Evolutionary conservation across 2,113 vertebrate species (phyloP).

Genomic region (Callipepla californica): DNA sequence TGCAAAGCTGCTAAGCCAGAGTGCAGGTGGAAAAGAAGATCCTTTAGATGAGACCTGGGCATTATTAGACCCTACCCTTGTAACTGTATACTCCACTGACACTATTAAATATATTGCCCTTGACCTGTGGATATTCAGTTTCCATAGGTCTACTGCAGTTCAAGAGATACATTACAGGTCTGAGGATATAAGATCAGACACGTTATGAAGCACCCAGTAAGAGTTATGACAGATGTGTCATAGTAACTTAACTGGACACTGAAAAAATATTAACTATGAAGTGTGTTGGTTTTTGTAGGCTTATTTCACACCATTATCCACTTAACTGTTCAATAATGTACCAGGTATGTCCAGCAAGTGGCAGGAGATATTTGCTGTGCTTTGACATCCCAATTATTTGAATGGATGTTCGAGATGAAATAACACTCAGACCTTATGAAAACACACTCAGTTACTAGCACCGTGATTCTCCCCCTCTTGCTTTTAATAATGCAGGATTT

Average conservation of each 20-base stretch:
- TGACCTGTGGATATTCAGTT: slow-evolving; percentile 57
- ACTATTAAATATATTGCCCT: slow-evolving; percentile 28
- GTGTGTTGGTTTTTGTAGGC: slow-evolving; percentile 60
- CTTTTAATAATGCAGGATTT: not conserved
- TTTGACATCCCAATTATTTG: slow-evolving; percentile 41
- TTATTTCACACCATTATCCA: slow-evolving; percentile 70
- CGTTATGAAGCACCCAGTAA: slow-evolving; percentile 35
- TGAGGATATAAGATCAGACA: slow-evolving; percentile 33
- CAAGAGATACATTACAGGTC: slow-evolving; percentile 53
- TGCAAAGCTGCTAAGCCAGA: not conserved
- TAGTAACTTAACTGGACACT: slow-evolving; percentile 42
- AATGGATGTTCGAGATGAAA: slow-evolving; percentile 36
- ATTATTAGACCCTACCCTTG: not conserved
- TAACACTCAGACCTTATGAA: not conserved
- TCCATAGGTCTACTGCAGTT: slow-evolving; percentile 37
- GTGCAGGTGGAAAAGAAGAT: slow-evolving; percentile 53
- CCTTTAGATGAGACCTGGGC: not conserved
- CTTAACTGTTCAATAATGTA: slow-evolving; percentile 47
- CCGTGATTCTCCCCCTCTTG: not conserved
- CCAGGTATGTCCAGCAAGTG: slow-evolving; percentile 1
- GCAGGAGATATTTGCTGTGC: slow-evolving; percentile 50
- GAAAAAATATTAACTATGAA: slow-evolving; percentile 65
- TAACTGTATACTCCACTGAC: slow-evolving; percentile 13
- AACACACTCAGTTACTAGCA: not conserved
- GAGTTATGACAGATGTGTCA: slow-evolving; percentile 74